Conservation (phyloP, 2,113 vertebrate species). For the Amphilophus citrinellus region DNA sequence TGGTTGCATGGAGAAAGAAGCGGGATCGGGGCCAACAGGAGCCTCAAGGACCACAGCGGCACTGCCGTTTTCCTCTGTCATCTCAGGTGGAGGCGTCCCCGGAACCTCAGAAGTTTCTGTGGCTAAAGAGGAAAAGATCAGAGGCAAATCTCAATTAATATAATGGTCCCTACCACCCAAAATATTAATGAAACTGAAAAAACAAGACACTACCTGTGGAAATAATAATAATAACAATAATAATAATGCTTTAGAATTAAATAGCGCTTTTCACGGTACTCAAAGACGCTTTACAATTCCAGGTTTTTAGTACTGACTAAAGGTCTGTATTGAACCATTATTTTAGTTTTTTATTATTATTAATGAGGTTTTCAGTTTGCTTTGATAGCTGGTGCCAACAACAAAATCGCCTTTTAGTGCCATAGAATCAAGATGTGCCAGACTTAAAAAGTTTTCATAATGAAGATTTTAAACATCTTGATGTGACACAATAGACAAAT, state of each 20-base stretch:
- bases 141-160: background rate
- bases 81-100: constrained; percentile 28
- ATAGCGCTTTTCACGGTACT: too few relatives aligned
- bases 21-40: background rate
- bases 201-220: background rate
- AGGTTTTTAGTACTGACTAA: too few relatives aligned
- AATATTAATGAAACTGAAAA: background rate
- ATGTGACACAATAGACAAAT: background rate
- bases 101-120: constrained; percentile 59
- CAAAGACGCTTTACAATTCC: too few relatives aligned
- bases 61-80: constrained; percentile 53
- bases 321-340: too few relatives aligned
- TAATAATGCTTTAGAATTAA: too few relatives aligned
- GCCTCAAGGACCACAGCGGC: background rate
- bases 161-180: background rate
- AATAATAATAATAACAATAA: too few relatives aligned
- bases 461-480: background rate
- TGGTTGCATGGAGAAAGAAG: constrained; percentile 44
- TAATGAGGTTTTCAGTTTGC: too few relatives aligned
- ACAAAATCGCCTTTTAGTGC: background rate
- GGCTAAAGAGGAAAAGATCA: constrained; percentile 43
- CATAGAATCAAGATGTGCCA: background rate
- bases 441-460: too few relatives aligned
- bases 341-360: too few relatives aligned
- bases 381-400: background rate